Base-by-base conservation (phyloP, 64 coral and sea anemone genomes). In the Montipora foliosa region DNA sequence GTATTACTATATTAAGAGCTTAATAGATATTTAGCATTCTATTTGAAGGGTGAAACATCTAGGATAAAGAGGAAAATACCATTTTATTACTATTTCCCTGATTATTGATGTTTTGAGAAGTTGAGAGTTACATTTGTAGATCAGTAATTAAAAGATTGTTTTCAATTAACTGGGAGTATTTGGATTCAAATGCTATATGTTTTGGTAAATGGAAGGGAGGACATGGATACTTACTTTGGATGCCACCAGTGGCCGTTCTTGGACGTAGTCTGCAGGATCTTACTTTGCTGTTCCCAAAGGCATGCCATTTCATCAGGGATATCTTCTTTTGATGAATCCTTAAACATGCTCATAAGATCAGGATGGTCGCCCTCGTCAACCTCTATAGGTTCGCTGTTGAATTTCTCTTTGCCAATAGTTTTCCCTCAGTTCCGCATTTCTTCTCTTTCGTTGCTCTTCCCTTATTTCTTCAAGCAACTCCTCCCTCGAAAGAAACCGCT, bases 171-270 rank as follows among this genome's bases (percentile, higher is more conserved):
- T 29, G 25, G 25, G 25, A 29, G 1, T 29, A 29, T 29, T 29
- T 29, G 25, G 25, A 29, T 1, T 29, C 25, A 29, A 29, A 29
- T 29, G 25, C 25, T 29, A 29, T 29, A 29, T 29, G 25, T 29
- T 1, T 29, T 29, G 25, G 25, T 29, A 29, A 29, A 29, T 29
- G 25, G 25, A 29, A 29, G 25, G 25, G 25, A 29, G 25, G 25
- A 29, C 25, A 29, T 29, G 25, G 25, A 29, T 64, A 80, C 83
- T 51, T 87, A 80, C 77, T 87, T 87, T 74, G 92, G 80, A 68
- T 93, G 74, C 92, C 83, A 93, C 47, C 76, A 29, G 79, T 93
- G 88, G 4, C 83, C 92, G 48, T 62, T 66, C 11, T 69, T 46
- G 47, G 59, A 80, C 49, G 29, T 67, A 47, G 19, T 79, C 25